A percentile compares a stretch with the other conserved stretches of the same genome.
Evolutionary conservation across 2,797 vertebrate genomes (phyloP).

Genomic region (Garrulus glandarius): DNA sequence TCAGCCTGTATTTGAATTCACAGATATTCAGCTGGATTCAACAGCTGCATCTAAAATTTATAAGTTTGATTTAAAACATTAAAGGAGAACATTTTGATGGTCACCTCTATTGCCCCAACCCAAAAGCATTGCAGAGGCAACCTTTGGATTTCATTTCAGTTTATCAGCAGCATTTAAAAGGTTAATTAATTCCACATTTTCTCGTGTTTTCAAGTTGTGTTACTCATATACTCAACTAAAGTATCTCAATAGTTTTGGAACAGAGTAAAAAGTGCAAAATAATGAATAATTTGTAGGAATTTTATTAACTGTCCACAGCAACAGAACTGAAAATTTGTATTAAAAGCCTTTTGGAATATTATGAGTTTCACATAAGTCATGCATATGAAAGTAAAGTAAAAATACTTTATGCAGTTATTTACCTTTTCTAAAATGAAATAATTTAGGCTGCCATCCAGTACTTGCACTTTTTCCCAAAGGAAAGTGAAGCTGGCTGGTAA

Average conservation of each 20-base stretch:
- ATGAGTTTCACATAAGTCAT: neutral
- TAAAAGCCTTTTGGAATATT: neutral
- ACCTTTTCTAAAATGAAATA: neutral
- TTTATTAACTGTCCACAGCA: neutral
- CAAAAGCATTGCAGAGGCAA: neutral
- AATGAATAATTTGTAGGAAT: neutral
- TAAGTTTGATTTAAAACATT: neutral
- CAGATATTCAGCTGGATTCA: neutral
- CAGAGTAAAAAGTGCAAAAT: neutral
- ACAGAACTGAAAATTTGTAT: neutral
- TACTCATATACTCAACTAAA: neutral
- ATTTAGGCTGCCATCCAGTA: neutral
- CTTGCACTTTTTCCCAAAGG: neutral
- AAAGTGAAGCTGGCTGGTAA: neutral
- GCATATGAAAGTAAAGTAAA: neutral
- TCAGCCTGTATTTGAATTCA: neutral
- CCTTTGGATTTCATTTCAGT: neutral
- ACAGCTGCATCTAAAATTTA: rapidly evolving
- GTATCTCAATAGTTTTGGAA: neutral
- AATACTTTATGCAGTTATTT: neutral
- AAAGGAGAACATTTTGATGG: neutral
- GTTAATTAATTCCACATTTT: neutral
- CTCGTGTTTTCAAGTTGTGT: neutral
- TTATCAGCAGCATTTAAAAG: neutral
- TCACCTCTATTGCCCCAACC: rapidly evolving